Evolutionary conservation across 2,797 vertebrate genomes (phyloP).

Genomic region (Poeciliopsis paucimaculata): DNA sequence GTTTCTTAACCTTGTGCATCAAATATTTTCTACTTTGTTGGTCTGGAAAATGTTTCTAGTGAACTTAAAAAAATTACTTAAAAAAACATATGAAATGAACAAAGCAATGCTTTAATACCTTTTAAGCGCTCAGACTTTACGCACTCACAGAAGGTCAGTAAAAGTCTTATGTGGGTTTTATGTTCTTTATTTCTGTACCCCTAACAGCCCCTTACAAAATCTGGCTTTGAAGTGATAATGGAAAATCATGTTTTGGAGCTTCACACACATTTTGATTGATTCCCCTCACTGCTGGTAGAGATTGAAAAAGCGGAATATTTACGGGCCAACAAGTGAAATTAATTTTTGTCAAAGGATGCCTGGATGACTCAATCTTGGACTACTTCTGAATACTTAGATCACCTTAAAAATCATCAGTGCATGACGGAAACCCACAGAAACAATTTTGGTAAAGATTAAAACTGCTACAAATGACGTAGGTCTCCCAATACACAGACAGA

Average conservation of each 20-base stretch:
- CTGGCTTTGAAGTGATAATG: conserved; percentile 5
- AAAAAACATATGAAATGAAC: not conserved
- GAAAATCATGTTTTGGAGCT: not conserved
- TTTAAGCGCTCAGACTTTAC: not conserved
- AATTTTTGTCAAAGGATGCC: not conserved
- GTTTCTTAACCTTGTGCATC: not conserved
- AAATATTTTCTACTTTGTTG: not conserved
- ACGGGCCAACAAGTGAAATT: not conserved
- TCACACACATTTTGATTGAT: not conserved
- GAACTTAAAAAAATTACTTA: not conserved
- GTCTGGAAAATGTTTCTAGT: not conserved
- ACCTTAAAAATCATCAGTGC: not conserved
- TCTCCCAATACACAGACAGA: not conserved
- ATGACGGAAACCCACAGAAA: not conserved
- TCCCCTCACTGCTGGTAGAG: not conserved
- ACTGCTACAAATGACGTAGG: conserved; percentile 24
- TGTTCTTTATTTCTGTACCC: not conserved
- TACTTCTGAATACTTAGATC: not conserved
- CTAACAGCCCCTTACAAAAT: not conserved
- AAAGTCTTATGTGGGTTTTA: not conserved
- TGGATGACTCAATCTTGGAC: conserved; percentile 10
- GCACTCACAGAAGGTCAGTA: not conserved
- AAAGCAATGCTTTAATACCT: not conserved
- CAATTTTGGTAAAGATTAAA: conserved; percentile 18
- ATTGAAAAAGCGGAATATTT: not conserved